These are phyloP conservation scores for Oscheius sp. DNA, from an alignment of 2,888 invertebrate species.

Conservation along the genomic window DNA sequence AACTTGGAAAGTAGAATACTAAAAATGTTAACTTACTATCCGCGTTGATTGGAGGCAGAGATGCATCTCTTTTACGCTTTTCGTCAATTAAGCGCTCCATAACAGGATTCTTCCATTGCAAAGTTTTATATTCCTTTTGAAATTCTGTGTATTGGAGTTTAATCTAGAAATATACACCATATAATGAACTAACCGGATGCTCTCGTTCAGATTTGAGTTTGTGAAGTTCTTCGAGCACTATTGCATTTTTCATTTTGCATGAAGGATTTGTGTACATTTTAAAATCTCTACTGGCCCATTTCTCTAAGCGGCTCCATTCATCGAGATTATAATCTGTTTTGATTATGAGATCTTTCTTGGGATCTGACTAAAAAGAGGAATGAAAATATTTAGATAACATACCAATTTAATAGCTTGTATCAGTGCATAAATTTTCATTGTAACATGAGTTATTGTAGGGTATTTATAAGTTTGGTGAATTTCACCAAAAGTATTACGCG, in stretches of 20 bases:
- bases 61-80: too few species aligned
- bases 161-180: background rate
- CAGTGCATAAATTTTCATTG: constrained; percentile 30
- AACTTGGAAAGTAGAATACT: too few species aligned
- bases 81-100: too few species aligned
- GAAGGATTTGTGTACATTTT: background rate
- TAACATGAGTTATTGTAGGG: constrained; percentile 25
- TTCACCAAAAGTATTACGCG: constrained; percentile 34
- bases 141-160: too few species aligned
- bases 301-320: background rate
- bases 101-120: too few species aligned
- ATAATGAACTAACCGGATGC: background rate
- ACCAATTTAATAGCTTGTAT: constrained; percentile 19
- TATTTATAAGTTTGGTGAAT: constrained; percentile 23
- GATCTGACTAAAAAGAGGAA: background rate
- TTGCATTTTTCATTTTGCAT: background rate
- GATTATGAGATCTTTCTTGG: background rate
- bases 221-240: background rate
- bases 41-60: too few species aligned
- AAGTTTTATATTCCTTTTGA: too few species aligned
- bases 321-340: background rate
- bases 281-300: constrained; percentile 2
- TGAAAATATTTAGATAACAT: background rate
- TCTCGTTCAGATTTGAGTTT: background rate
- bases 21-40: too few species aligned